Evolutionary conservation across 2,113 vertebrate species (phyloP).

Genomic region (Tupaia tana): DNA sequence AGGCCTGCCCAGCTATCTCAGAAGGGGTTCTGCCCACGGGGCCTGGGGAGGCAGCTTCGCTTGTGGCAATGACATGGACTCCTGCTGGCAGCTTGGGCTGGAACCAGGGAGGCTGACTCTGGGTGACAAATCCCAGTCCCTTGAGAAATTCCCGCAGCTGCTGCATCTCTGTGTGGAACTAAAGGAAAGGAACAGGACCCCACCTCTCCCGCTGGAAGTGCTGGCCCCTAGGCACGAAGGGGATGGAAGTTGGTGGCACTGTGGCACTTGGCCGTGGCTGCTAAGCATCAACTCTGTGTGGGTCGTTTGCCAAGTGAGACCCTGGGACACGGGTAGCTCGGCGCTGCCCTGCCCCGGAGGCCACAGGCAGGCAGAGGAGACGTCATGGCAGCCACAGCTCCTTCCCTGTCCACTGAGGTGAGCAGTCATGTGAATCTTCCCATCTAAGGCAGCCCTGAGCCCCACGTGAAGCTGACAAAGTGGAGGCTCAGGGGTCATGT

Average conservation of each 20-base stretch:
- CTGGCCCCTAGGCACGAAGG: background rate
- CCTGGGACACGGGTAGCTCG: background rate
- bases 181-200: background rate
- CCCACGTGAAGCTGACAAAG: slow-evolving; percentile 12
- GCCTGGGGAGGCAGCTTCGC: background rate
- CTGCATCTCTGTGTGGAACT: slow-evolving; percentile 6
- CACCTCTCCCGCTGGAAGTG: background rate
- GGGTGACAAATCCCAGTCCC: background rate
- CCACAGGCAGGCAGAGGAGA: background rate
- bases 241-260: background rate
- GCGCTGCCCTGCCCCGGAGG: background rate
- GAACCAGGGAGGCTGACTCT: background rate
- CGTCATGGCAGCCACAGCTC: background rate
- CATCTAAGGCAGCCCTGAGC: background rate
- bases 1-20: background rate
- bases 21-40: background rate
- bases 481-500: background rate
- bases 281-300: background rate
- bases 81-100: background rate
- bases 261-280: background rate
- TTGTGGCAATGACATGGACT: background rate
- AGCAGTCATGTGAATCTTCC: background rate
- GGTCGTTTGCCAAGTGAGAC: background rate
- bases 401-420: background rate
- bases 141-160: background rate